A percentile compares a stretch with the other conserved stretches of the same genome.
Conservation (phyloP, 64 coral and sea anemone genomes). For the Stylophora pistillata region DNA sequence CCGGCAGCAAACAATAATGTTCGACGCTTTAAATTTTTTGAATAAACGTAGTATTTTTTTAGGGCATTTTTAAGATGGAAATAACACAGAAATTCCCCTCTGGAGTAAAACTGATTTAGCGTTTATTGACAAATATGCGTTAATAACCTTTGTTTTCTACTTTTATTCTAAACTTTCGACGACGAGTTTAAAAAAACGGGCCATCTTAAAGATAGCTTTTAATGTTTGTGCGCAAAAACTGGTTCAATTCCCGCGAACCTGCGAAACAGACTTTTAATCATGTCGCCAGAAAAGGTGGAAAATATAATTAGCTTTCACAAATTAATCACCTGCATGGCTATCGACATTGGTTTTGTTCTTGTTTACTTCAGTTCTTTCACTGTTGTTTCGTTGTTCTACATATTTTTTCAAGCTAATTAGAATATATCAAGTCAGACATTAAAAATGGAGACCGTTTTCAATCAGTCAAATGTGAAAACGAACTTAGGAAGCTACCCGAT, state of each 20-base stretch:
- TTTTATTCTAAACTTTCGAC: not conserved
- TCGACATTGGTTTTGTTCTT: not conserved
- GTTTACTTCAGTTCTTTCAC: not conserved
- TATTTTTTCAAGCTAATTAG: not conserved
- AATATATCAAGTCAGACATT: no score
- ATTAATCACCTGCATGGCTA: not conserved
- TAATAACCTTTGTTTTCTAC: not conserved
- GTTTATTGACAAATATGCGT: not conserved
- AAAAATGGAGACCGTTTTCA: no score
- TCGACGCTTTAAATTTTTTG: no score
- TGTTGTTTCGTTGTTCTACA: not conserved
- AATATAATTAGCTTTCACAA: not conserved
- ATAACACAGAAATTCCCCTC: not conserved
- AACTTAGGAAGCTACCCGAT: no score
- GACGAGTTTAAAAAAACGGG: not conserved
- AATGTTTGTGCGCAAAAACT: not conserved
- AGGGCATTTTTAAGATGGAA: not conserved
- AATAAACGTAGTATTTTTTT: no score
- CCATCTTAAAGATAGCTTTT: not conserved
- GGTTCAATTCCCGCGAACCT: not conserved
- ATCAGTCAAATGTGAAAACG: no score
- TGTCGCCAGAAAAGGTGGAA: not conserved
- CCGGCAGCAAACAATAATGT: no score
- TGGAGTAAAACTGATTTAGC: not conserved
- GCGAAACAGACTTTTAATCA: not conserved